These are phyloP conservation scores for Cephus runcator DNA, from an alignment of 2,888 invertebrate species.

Conservation along the genomic window DNA sequence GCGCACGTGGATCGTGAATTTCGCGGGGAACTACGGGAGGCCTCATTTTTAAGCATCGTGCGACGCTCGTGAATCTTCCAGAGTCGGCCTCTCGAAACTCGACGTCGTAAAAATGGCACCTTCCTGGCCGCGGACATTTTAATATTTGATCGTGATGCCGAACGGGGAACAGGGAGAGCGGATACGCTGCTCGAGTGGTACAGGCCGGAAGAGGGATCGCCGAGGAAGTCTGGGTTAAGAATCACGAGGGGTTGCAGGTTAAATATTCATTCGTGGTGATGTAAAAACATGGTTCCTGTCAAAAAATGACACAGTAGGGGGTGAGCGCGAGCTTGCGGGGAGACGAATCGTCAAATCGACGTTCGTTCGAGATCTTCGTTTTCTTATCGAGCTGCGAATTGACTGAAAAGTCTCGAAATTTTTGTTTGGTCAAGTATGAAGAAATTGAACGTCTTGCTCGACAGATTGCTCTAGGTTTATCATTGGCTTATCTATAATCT, in stretches of 20 bases:
- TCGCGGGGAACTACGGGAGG: background rate
- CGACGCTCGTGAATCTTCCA: constrained; percentile 29
- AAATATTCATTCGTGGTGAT: constrained; percentile 37
- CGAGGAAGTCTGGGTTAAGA: constrained; percentile 31
- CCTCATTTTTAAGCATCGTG: background rate
- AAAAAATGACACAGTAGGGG: background rate
- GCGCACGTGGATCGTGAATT: background rate
- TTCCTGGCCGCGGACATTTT: constrained; percentile 38
- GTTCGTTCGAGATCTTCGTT: background rate
- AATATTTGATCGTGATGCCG: constrained; percentile 41
- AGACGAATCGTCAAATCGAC: background rate
- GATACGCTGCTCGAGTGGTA: background rate
- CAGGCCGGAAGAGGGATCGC: constrained; percentile 13
- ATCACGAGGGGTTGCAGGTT: constrained; percentile 29
- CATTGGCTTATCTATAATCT: background rate
- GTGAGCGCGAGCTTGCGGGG: background rate
- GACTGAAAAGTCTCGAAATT: background rate
- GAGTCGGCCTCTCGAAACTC: constrained; percentile 12
- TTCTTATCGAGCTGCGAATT: background rate
- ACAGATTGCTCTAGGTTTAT: background rate
- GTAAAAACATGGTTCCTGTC: background rate
- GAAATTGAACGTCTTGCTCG: background rate
- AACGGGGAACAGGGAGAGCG: constrained; percentile 8
- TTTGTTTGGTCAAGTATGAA: background rate
- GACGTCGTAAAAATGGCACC: constrained; percentile 26